Evolutionary conservation across 1,140 invertebrate species (phyloP).

Genomic region (Leucophenga varia): DNA sequence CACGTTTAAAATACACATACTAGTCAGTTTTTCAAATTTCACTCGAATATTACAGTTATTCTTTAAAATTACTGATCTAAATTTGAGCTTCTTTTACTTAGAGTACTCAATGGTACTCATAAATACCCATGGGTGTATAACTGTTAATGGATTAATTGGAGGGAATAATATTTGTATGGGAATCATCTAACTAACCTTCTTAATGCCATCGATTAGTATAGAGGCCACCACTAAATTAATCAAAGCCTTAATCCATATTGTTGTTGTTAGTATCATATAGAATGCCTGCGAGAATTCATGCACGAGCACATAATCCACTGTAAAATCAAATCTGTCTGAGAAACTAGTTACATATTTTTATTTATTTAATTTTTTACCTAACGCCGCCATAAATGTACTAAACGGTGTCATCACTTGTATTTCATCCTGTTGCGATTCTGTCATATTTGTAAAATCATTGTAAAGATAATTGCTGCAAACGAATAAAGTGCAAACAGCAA

Average conservation of each 20-base stretch:
- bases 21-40: too few species aligned
- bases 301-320: conserved; percentile 46
- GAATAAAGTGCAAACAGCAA: conserved; percentile 27
- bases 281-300: conserved; percentile 49
- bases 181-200: conserved; percentile 29
- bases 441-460: conserved; percentile 37
- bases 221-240: conserved; percentile 47
- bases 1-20: too few species aligned
- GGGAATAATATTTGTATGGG: too few species aligned
- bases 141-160: too few species aligned
- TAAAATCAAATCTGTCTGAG: conserved; percentile 1
- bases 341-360: background rate
- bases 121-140: too few species aligned
- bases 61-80: too few species aligned
- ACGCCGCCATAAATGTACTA: conserved; percentile 32
- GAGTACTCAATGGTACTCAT: too few species aligned
- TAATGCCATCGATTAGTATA: conserved; percentile 49
- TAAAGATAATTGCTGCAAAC: conserved; percentile 43
- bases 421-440: conserved; percentile 38
- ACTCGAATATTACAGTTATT: too few species aligned
- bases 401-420: conserved; percentile 38
- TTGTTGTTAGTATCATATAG: conserved; percentile 47
- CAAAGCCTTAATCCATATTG: conserved; percentile 48
- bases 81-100: too few species aligned
- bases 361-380: conserved; percentile 24